Conservation (phyloP, 2,113 vertebrate species). For the Esox niger region DNA sequence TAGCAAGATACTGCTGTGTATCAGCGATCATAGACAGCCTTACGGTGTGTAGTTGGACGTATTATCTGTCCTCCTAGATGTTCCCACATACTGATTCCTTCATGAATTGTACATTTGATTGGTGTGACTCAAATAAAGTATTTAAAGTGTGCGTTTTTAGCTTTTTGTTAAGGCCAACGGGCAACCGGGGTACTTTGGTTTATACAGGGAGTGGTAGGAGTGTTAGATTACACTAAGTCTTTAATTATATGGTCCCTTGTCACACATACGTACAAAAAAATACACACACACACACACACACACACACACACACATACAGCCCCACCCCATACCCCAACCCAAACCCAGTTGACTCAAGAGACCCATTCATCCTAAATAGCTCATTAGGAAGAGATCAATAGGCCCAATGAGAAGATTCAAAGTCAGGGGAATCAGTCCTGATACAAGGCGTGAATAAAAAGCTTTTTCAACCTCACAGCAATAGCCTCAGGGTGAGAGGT, state of each 20-base stretch:
- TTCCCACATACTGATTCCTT: no score
- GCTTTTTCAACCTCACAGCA: conserved; percentile 69
- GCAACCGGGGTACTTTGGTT: conserved; percentile 40
- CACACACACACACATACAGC: neutral
- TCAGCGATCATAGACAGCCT: no score
- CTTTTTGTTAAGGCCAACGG: conserved; percentile 42
- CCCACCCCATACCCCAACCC: conserved; percentile 15
- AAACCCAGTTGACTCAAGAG: conserved; percentile 53
- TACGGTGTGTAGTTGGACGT: no score
- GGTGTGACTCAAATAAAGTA: no score
- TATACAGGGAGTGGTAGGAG: conserved; percentile 59
- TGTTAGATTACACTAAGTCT: conserved; percentile 66
- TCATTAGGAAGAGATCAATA: conserved; percentile 71
- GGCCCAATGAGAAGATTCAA: conserved; percentile 62
- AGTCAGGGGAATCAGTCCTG: conserved; percentile 31
- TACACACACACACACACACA: neutral
- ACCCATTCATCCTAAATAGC: conserved; percentile 70
- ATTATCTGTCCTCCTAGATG: no score
- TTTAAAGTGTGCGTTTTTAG: conserved; percentile 45
- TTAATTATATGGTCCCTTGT: conserved; percentile 63
- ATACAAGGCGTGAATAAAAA: conserved; percentile 61
- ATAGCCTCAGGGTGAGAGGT: conserved; percentile 64
- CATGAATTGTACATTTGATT: no score
- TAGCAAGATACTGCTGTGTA: no score
- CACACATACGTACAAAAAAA: conserved; percentile 16